Evolutionary conservation across 2,113 vertebrate species (phyloP).

Genomic region (Xiphias gladius): DNA sequence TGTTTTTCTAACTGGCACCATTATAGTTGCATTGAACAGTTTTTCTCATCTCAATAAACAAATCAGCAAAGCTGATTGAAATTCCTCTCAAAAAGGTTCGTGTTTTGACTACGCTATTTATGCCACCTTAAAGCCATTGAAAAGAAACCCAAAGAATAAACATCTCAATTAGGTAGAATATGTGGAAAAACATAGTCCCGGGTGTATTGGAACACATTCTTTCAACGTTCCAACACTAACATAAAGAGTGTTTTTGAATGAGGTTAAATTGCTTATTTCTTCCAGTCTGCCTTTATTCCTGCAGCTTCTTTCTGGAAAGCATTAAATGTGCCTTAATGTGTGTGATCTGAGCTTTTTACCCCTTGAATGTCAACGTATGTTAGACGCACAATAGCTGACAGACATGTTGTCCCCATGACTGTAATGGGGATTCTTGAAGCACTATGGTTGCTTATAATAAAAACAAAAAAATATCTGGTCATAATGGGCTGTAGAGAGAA

Average conservation of each 20-base stretch:
- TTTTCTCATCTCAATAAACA: conserved; percentile 34
- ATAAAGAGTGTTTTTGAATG: conserved; percentile 38
- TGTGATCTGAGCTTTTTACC: conserved; percentile 42
- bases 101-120: conserved; percentile 50
- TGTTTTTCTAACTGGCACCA: background rate
- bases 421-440: conserved; percentile 17
- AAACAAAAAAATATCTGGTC: conserved; percentile 29
- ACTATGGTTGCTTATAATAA: conserved; percentile 30
- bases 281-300: conserved; percentile 39
- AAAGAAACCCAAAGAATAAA: conserved; percentile 60
- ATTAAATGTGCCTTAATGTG: conserved; percentile 64
- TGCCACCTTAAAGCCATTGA: conserved; percentile 54
- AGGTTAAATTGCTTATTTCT: conserved; percentile 63
- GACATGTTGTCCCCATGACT: conserved; percentile 51
- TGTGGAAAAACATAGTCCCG: conserved; percentile 46
- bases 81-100: conserved; percentile 24
- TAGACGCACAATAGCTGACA: conserved; percentile 32
- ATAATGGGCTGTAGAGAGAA: conserved; percentile 46
- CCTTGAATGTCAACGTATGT: conserved; percentile 41
- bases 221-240: conserved; percentile 53
- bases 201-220: conserved; percentile 43
- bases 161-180: conserved; percentile 44
- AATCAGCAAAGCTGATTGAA: conserved; percentile 25
- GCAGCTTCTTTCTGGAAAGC: conserved; percentile 62
- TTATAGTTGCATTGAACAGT: background rate